phyloP scores from a whole-genome alignment of 2,797 vertebrate genomes.

The Chrosomus eos region DNA sequence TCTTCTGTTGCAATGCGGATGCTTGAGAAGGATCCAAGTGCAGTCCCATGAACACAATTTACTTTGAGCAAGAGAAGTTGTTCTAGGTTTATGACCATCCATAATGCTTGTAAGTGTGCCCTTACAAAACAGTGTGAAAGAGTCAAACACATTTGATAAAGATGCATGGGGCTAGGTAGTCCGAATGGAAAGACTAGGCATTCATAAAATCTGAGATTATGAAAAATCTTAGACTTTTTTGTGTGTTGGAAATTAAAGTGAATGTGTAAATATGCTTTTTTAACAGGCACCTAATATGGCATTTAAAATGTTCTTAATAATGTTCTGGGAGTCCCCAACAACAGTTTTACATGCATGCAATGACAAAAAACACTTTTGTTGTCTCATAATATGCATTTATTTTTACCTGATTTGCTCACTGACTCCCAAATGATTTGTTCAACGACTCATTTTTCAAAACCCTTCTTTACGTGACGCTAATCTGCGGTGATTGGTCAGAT shows the following conservation, averaged over 20 bases:
- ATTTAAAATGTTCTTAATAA: no score
- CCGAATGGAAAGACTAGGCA: background rate
- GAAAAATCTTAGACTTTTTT: background rate
- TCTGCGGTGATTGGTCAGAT: no score
- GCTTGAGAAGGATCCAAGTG: background rate
- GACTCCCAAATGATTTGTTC: no score
- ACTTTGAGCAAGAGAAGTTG: background rate
- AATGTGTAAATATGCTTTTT: background rate
- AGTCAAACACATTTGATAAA: background rate
- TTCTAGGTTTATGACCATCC: background rate
- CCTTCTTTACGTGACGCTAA: no score
- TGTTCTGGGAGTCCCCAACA: no score
- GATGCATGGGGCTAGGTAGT: background rate
- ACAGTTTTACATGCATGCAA: no score
- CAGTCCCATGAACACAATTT: background rate
- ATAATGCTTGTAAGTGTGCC: background rate
- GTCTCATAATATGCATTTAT: no score
- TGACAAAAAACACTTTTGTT: no score
- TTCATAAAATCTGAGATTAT: background rate
- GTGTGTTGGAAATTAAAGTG: background rate
- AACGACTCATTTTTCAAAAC: no score
- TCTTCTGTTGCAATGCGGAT: background rate
- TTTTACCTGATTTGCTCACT: no score
- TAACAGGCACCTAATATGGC: no score
- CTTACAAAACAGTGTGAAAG: background rate